A percentile compares a stretch with the other conserved stretches of the same genome.
Evolutionary conservation across 2,113 vertebrate genomes (phyloP).

Genomic region (Numida meleagris): DNA sequence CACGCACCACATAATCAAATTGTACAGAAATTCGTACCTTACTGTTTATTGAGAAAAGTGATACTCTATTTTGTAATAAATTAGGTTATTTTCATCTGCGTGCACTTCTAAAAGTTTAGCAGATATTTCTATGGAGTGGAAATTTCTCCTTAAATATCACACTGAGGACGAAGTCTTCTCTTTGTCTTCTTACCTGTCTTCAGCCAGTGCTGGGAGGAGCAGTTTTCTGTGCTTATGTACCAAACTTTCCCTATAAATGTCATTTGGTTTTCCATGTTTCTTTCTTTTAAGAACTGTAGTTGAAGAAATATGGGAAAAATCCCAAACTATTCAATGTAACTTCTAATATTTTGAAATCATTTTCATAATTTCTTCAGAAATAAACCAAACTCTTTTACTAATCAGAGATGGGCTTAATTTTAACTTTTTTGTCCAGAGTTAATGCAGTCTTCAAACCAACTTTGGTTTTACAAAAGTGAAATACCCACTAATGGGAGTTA

Average conservation of each 20-base stretch:
- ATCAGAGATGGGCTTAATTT: neutral
- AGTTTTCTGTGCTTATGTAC: neutral
- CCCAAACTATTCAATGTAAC: neutral
- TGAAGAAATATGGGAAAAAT: neutral
- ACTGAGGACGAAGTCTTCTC: neutral
- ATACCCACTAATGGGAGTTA: neutral
- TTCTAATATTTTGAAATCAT: neutral
- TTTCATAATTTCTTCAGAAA: neutral
- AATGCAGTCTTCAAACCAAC: neutral
- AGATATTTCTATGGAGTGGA: neutral
- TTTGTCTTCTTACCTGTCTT: neutral
- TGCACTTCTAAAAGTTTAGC: neutral
- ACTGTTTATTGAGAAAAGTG: too few relatives aligned
- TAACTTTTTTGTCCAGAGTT: neutral
- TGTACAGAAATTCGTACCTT: conserved; percentile 31
- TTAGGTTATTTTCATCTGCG: neutral
- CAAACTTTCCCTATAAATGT: neutral
- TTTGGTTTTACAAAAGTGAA: neutral
- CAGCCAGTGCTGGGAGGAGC: neutral
- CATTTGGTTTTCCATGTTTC: neutral
- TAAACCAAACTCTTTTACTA: neutral
- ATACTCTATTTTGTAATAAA: conserved; percentile 23
- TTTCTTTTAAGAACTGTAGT: neutral
- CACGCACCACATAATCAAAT: conserved; percentile 21
- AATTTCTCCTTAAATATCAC: neutral